phyloP scores from a whole-genome alignment of 2,113 vertebrate species.

The Sinosuthora webbiana region DNA sequence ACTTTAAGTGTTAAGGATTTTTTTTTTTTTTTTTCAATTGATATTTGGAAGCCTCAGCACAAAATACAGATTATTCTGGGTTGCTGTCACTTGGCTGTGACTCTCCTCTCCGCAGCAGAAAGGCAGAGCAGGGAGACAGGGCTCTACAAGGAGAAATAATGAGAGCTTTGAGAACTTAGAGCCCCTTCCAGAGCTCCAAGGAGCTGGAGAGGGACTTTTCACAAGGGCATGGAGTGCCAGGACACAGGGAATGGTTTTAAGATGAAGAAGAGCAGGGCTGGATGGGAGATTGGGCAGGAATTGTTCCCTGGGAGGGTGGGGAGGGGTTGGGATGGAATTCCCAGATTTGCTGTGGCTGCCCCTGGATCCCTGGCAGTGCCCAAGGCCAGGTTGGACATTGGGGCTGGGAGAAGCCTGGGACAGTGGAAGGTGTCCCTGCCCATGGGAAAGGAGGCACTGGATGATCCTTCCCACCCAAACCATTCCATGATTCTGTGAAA shows the following conservation, averaged over 20 bases:
- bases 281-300: background rate
- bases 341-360: background rate
- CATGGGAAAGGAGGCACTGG: background rate
- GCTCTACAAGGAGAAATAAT: background rate
- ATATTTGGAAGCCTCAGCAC: background rate
- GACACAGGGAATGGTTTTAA: background rate
- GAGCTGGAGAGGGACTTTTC: background rate
- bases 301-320: background rate
- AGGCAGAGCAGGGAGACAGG: background rate
- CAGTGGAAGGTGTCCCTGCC: background rate
- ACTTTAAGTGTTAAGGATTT: background rate
- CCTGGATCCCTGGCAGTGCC: background rate
- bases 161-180: background rate
- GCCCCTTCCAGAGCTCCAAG: background rate
- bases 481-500: background rate
- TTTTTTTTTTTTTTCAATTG: background rate
- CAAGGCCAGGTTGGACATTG: background rate
- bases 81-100: background rate
- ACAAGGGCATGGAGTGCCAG: background rate
- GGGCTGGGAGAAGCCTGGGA: background rate
- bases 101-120: background rate
- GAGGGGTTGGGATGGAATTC: rapidly evolving
- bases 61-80: background rate
- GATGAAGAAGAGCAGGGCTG: rapidly evolving
- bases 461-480: background rate